Conservation (phyloP, 2,888 invertebrate genomes). For the Tuta absoluta region DNA sequence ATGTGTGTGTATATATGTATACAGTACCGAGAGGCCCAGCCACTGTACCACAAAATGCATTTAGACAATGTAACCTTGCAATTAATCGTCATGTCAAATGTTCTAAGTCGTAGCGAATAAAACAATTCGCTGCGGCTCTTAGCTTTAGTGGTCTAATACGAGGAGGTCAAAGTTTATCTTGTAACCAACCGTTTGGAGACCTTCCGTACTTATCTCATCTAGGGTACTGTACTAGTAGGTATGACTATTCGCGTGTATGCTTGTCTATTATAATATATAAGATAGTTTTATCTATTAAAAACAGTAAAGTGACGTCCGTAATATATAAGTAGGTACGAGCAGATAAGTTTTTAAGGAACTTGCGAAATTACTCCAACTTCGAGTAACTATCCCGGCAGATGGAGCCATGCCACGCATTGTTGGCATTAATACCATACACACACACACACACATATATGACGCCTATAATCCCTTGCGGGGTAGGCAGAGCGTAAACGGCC, state of each 20-base stretch:
- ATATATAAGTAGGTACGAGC: not conserved
- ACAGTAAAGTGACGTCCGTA: not conserved
- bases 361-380: too few species aligned
- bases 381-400: too few species aligned
- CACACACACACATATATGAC: too few species aligned
- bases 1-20: too few species aligned
- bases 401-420: too few species aligned
- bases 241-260: slow-evolving; percentile 17
- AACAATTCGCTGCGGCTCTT: slow-evolving; percentile 56
- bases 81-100: slow-evolving; percentile 44
- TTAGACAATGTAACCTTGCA: slow-evolving; percentile 40
- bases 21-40: too few species aligned
- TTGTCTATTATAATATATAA: not conserved
- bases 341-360: not conserved
- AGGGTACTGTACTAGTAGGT: slow-evolving; percentile 21
- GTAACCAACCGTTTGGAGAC: slow-evolving; percentile 25
- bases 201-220: slow-evolving; percentile 20
- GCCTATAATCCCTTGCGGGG: too few species aligned
- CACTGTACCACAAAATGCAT: too few species aligned
- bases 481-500: too few species aligned
- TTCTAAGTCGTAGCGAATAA: slow-evolving; percentile 31
- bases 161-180: slow-evolving; percentile 53
- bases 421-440: too few species aligned
- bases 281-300: slow-evolving; percentile 1
- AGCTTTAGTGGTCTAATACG: slow-evolving; percentile 41